Conservation (phyloP, 2,113 vertebrate genomes). For the Silurus meridionalis region DNA sequence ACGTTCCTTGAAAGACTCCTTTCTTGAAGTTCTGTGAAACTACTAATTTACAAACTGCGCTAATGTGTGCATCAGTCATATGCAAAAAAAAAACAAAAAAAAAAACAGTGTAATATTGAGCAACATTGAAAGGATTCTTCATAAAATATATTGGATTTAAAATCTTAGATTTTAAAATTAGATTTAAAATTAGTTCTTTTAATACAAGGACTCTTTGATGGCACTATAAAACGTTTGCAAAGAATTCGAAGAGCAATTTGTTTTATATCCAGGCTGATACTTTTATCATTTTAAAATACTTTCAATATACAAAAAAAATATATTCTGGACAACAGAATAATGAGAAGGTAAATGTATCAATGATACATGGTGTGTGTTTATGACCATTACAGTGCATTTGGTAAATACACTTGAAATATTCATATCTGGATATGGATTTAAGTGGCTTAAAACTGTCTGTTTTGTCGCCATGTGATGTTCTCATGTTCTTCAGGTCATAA, state of each 20-base stretch:
- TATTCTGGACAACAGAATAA: background rate
- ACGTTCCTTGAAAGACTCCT: background rate
- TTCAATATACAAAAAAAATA: too few species aligned
- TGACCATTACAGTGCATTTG: background rate
- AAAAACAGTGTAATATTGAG: background rate
- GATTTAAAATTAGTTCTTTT: background rate
- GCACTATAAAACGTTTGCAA: background rate
- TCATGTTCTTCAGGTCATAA: background rate
- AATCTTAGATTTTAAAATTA: too few species aligned
- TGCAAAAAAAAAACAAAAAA: background rate
- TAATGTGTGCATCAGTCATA: background rate
- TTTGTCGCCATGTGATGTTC: background rate
- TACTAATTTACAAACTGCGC: background rate
- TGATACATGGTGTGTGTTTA: background rate
- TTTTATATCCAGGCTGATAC: background rate
- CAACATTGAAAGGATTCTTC: too few species aligned
- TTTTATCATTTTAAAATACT: background rate
- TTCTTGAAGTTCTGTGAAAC: constrained; percentile 24
- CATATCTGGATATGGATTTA: background rate
- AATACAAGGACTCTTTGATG: background rate
- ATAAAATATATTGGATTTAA: too few species aligned
- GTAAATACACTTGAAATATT: background rate
- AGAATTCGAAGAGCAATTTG: background rate
- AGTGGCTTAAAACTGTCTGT: background rate
- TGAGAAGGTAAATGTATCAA: background rate